Conservation (phyloP, 2,113 vertebrate genomes). For the Nicator chloris region DNA sequence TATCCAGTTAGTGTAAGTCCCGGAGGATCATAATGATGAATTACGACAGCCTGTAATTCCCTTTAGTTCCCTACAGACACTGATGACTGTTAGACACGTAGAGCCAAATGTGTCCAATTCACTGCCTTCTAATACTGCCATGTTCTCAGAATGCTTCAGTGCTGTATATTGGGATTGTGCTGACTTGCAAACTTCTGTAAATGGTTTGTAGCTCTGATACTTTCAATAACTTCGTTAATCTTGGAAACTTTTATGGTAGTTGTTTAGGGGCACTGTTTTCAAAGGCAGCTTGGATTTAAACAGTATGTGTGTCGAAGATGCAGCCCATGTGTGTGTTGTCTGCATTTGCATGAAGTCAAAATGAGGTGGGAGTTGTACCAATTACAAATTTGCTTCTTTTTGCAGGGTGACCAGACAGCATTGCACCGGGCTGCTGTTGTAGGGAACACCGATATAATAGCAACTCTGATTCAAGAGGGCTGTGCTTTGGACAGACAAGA, state of each 20-base stretch:
- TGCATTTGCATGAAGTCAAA: neutral
- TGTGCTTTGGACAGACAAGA: slow-evolving; percentile 94
- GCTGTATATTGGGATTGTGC: neutral
- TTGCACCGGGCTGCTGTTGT: slow-evolving; percentile 90
- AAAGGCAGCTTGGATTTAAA: neutral
- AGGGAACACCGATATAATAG: slow-evolving; percentile 86
- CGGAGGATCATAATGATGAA: neutral
- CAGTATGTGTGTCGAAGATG: neutral
- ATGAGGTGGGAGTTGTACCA: neutral
- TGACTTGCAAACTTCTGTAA: neutral
- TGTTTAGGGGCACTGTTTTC: neutral
- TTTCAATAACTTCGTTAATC: neutral
- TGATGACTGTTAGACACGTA: neutral
- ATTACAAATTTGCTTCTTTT: neutral
- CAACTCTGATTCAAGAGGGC: slow-evolving; percentile 88
- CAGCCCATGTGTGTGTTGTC: neutral
- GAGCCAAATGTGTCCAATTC: neutral
- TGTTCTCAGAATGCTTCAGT: neutral
- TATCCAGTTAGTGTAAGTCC: neutral
- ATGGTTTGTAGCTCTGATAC: neutral
- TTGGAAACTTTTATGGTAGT: neutral
- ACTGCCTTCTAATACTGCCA: neutral
- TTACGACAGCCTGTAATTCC: neutral
- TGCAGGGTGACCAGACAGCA: slow-evolving; percentile 92
- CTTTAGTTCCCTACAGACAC: neutral